phyloP scores from a whole-genome alignment of 2,888 invertebrate species.

The Netelia melanura region DNA sequence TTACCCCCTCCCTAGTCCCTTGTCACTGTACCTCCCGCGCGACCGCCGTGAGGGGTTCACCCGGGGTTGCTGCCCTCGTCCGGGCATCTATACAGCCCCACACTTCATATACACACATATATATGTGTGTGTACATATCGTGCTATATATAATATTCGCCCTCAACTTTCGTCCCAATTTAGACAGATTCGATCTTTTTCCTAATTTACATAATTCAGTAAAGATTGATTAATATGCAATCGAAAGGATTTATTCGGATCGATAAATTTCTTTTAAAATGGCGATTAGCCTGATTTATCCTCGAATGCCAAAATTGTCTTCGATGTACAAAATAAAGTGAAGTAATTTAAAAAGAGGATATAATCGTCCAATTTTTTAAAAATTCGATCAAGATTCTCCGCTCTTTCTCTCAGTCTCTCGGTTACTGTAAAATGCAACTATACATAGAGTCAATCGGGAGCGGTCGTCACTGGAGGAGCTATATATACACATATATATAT shows the following conservation, averaged over 20 bases:
- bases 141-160: not conserved
- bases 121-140: not conserved
- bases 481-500: slow-evolving; percentile 1
- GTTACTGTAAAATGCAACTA: slow-evolving; percentile 38
- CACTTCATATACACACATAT: not conserved
- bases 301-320: no score
- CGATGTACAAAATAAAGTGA: no score
- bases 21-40: slow-evolving; percentile 65
- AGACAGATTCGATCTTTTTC: not conserved
- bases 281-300: no score
- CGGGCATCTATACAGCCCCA: slow-evolving; percentile 76
- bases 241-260: not conserved
- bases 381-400: no score
- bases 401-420: not conserved
- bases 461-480: slow-evolving; percentile 45
- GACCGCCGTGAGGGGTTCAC: slow-evolving; percentile 78
- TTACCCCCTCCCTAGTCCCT: slow-evolving; percentile 68
- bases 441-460: slow-evolving; percentile 54
- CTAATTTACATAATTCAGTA: not conserved
- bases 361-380: no score
- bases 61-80: slow-evolving; percentile 84
- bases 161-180: slow-evolving; percentile 43
- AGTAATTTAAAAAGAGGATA: no score
- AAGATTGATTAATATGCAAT: not conserved
- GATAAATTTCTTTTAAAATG: no score